phyloP scores from a whole-genome alignment of 2,113 vertebrate genomes.

The Larimichthys polyactis region DNA sequence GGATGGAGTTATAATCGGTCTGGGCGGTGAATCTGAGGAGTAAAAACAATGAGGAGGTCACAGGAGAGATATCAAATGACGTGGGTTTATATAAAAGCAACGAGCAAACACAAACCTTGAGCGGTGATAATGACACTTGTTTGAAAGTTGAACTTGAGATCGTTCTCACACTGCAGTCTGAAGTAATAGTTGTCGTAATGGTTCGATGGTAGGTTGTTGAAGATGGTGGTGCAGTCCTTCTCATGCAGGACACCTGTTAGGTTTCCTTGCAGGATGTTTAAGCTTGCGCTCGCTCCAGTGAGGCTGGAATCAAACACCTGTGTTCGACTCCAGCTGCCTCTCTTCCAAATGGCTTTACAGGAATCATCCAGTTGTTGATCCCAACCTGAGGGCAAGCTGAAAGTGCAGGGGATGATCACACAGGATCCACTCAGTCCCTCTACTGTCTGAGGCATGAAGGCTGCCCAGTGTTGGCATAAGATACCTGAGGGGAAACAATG shows the following conservation, averaged over 20 bases:
- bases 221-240: slow-evolving; percentile 75
- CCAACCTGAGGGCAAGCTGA: slow-evolving; percentile 27
- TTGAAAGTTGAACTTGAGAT: slow-evolving; percentile 59
- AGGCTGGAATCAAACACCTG: slow-evolving; percentile 74
- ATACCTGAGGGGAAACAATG: slow-evolving; percentile 49
- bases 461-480: slow-evolving; percentile 47
- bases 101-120: slow-evolving; percentile 43
- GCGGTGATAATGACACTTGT: slow-evolving; percentile 31
- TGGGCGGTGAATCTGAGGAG: slow-evolving; percentile 60
- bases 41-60: background rate
- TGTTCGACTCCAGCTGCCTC: slow-evolving; percentile 20
- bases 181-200: slow-evolving; percentile 64
- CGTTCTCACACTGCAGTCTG: slow-evolving; percentile 67
- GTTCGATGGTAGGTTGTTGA: slow-evolving; percentile 48
- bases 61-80: background rate
- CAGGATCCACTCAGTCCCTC: slow-evolving; percentile 73
- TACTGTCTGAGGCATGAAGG: slow-evolving; percentile 57
- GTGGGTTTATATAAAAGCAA: background rate
- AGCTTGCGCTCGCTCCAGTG: background rate
- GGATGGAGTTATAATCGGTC: slow-evolving; percentile 55
- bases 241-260: slow-evolving; percentile 56
- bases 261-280: slow-evolving; percentile 63
- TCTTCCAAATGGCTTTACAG: slow-evolving; percentile 70
- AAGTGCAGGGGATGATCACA: slow-evolving; percentile 68
- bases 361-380: slow-evolving; percentile 51